Base-by-base conservation (phyloP, 2,797 vertebrate species). In the Pangasius djambal region DNA sequence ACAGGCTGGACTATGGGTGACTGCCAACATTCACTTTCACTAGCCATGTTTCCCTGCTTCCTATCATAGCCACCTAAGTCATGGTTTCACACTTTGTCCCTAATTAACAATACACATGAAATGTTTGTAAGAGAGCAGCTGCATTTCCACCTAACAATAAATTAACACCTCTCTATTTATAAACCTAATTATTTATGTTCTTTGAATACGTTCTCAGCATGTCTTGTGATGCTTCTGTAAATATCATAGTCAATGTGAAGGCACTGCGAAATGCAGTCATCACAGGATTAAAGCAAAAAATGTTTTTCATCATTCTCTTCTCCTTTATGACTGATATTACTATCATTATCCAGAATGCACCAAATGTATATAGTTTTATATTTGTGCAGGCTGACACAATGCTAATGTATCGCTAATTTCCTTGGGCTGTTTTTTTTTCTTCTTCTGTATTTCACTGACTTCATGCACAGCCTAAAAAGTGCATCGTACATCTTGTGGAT, bases 151-250 rank as follows among this genome's bases (percentile, higher is more conserved):
- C 20, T 50, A n/a, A n/a, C 40, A 81, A 52, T 72, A 31, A 7
- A 86, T 69, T n/a, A 79, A 74, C 85, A 63, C 55, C 9, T 59
- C 44, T 87, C 85, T 83, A 52, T 83, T 75, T 83, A 31, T 65
- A 79, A 89, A 82, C 50, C 16, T 65, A 44, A 57, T 89, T 74
- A 34, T 44, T 83, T 77, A 34, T 74, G 69, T 31, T 81, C 48
- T 72, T 61, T 44, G 61, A 70, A 83, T 15, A 31, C n/a, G 28
- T 67, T 87, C 34, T 65, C 44, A 13, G 48, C 34, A 48, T 40
- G 8, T 86, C 78, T 16, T 55, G 13, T 48, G 75, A 61, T 2
- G 16, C 44, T 70, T 52, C 52, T 44, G 50, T 81, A 85, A 74
- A 89, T 85, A 52, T 87, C 37, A 52, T 28, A 28, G 59, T 44